These are phyloP conservation scores for Abramis brama DNA, from an alignment of 2,113 vertebrate species.

Conservation along the genomic window DNA sequence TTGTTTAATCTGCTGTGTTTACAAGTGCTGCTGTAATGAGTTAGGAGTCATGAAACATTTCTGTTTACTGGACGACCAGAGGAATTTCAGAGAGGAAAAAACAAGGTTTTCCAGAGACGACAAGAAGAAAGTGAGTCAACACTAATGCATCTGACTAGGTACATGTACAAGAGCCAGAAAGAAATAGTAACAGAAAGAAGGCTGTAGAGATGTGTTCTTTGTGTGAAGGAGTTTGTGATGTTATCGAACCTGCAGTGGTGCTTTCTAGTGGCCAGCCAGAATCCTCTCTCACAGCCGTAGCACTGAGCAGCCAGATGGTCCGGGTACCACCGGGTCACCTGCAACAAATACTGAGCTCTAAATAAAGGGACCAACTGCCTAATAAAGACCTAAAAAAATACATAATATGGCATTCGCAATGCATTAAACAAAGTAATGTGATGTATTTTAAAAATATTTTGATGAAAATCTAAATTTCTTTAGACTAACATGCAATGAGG, in stretches of 20 bases:
- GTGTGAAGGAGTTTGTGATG: background rate
- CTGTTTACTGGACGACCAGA: background rate
- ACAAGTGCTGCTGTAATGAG: slow-evolving; percentile 18
- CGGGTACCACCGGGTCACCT: slow-evolving; percentile 97
- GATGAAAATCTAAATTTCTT: background rate
- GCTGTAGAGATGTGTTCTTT: background rate
- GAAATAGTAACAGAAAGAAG: no score
- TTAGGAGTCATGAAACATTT: background rate
- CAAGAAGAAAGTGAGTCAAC: background rate
- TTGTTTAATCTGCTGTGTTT: slow-evolving; percentile 25
- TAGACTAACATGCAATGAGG: background rate
- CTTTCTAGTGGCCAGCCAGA: slow-evolving; percentile 93
- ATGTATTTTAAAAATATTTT: background rate
- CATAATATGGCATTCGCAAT: background rate
- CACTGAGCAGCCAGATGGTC: slow-evolving; percentile 95
- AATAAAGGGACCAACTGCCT: background rate
- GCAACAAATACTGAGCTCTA: slow-evolving; percentile 45
- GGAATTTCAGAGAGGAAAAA: background rate
- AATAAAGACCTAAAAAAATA: background rate
- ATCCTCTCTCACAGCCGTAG: slow-evolving; percentile 92
- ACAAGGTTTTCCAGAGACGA: background rate
- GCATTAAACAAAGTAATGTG: background rate
- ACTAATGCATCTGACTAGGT: background rate
- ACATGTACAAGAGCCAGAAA: background rate
- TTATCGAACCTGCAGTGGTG: slow-evolving; percentile 92